Evolutionary conservation across 2,888 invertebrate genomes (phyloP).

Genomic region (Cryptus armator): DNA sequence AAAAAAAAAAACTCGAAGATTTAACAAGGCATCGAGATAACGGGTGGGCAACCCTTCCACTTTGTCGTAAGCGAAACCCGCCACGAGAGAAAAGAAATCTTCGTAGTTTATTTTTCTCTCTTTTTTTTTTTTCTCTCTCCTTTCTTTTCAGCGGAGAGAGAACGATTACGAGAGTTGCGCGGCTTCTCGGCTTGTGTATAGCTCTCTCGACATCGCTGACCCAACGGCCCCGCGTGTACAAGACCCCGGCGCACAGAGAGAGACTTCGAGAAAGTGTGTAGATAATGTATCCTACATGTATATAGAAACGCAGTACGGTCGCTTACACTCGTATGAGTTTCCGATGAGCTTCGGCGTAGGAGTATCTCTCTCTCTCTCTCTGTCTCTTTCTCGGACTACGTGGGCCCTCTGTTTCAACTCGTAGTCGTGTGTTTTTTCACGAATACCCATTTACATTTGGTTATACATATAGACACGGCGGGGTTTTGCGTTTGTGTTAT

Average conservation of each 20-base stretch:
- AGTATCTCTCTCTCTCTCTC: slow-evolving; percentile 31
- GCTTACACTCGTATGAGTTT: background rate
- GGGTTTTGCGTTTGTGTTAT: background rate
- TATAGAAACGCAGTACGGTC: background rate
- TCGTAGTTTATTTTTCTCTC: slow-evolving; percentile 30
- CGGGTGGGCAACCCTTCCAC: slow-evolving; percentile 50
- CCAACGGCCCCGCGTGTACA: slow-evolving; percentile 47
- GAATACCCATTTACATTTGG: slow-evolving; percentile 7
- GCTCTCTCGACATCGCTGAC: slow-evolving; percentile 53
- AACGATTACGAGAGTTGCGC: slow-evolving; percentile 46
- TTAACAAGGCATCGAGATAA: slow-evolving; percentile 3
- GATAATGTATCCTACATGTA: slow-evolving; percentile 18
- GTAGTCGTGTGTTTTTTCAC: slow-evolving; percentile 11
- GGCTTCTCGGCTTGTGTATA: slow-evolving; percentile 44
- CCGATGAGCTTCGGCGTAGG: slow-evolving; percentile 58
- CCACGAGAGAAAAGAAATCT: slow-evolving; percentile 49
- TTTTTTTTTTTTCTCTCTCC: slow-evolving; percentile 17
- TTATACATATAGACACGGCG: background rate
- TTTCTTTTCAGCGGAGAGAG: slow-evolving; percentile 33
- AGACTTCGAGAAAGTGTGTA: slow-evolving; percentile 28
- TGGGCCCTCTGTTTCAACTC: slow-evolving; percentile 11
- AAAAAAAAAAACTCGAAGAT: background rate
- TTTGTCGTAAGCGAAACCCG: background rate
- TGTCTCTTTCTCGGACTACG: background rate
- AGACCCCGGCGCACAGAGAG: slow-evolving; percentile 40